A percentile compares a stretch with the other conserved stretches of the same genome.
Evolutionary conservation across 2,888 invertebrate species (phyloP).

Genomic region (Lasioglossum malachurum): DNA sequence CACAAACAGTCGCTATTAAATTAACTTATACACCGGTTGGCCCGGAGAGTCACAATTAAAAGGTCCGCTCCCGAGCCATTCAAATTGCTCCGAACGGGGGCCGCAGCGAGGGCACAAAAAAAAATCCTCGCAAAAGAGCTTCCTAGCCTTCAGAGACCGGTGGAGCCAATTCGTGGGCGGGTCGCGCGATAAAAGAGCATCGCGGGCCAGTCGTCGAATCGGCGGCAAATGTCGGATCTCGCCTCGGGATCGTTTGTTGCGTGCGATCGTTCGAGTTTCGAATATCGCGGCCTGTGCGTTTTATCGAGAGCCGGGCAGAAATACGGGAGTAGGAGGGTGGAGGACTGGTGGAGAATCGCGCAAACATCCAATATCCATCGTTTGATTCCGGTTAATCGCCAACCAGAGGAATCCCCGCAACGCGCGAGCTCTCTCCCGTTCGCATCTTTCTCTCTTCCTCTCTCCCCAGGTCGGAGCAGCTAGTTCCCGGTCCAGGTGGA

Average conservation of each 20-base stretch:
- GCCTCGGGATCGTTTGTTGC: background rate
- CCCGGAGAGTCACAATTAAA: background rate
- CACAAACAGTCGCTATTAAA: background rate
- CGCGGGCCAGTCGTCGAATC: background rate
- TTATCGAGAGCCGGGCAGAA: conserved; percentile 1
- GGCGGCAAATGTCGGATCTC: background rate
- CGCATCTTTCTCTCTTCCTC: background rate
- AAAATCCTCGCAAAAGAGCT: background rate
- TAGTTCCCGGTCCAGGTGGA: background rate
- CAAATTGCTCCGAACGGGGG: background rate
- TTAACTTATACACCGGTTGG: background rate
- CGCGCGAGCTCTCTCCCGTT: background rate
- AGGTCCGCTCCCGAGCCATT: background rate
- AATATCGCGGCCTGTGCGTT: background rate
- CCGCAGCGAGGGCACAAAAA: background rate
- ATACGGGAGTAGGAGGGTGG: background rate
- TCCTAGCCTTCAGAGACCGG: background rate
- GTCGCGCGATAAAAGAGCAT: background rate
- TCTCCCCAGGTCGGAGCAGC: background rate
- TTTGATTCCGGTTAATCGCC: conserved; percentile 32
- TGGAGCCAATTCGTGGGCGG: background rate
- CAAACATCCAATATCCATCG: conserved; percentile 23
- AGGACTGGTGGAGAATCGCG: background rate
- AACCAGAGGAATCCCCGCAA: background rate
- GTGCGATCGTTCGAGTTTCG: background rate